Conservation (phyloP, 2,797 vertebrate genomes). For the Neosilurus hyrtlii region DNA sequence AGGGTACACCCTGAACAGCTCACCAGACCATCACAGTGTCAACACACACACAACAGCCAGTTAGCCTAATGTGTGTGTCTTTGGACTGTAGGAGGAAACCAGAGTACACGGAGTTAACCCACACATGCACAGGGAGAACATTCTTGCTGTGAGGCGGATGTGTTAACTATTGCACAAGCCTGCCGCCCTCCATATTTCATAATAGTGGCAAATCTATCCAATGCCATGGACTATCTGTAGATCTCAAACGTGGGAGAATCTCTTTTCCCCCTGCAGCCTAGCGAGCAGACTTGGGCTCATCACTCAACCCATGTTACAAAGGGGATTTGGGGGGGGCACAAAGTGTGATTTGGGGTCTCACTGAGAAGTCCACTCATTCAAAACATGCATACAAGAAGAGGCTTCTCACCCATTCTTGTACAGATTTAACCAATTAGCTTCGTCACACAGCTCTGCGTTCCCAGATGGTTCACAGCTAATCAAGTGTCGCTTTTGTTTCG, state of each 20-base stretch:
- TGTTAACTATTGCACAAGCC: too few species aligned
- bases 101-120: too few species aligned
- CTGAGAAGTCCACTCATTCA: slow-evolving; percentile 49
- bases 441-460: slow-evolving; percentile 63
- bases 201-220: slow-evolving; percentile 6
- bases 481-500: slow-evolving; percentile 70
- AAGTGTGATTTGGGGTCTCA: slow-evolving; percentile 48
- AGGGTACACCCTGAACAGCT: too few species aligned
- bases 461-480: slow-evolving; percentile 65
- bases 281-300: slow-evolving; percentile 42
- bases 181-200: too few species aligned
- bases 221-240: slow-evolving; percentile 41
- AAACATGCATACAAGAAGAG: slow-evolving; percentile 47
- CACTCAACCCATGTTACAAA: slow-evolving; percentile 46
- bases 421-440: slow-evolving; percentile 69
- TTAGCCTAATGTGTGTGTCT: too few species aligned
- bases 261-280: slow-evolving; percentile 16
- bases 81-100: too few species aligned
- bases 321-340: slow-evolving; percentile 15
- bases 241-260: slow-evolving; percentile 35
- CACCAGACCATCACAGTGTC: too few species aligned
- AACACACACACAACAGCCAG: too few species aligned
- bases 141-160: too few species aligned
- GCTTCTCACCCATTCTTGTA: slow-evolving; percentile 50
- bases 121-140: too few species aligned